These are phyloP conservation scores for Pteropus rufus DNA, from an alignment of 2,797 vertebrate species.

Conservation along the genomic window DNA sequence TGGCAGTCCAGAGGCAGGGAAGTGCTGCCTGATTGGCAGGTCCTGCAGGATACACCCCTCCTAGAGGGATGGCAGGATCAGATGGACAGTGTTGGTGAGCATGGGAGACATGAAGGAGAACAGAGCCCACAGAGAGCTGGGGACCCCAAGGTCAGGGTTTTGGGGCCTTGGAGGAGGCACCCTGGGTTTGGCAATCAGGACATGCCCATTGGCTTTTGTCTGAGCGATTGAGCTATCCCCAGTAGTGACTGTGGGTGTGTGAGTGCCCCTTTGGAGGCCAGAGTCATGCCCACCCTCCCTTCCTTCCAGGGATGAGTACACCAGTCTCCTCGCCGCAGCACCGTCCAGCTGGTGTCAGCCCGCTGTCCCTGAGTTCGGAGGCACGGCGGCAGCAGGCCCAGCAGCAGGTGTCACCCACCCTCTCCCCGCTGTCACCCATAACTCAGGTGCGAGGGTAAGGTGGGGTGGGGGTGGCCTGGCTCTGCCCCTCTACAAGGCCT, in stretches of 20 bases:
- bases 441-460: constrained; percentile 87
- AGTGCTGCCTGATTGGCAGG: neutral
- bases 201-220: neutral
- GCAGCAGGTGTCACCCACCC: constrained; percentile 91
- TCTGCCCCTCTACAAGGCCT: too few relatives aligned
- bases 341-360: constrained; percentile 85
- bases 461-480: neutral
- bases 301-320: constrained; percentile 86
- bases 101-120: neutral
- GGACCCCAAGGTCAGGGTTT: neutral
- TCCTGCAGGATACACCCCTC: accelerated
- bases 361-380: constrained; percentile 91
- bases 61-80: neutral
- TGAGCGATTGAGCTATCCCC: neutral
- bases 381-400: constrained; percentile 87
- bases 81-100: neutral
- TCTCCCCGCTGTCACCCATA: constrained; percentile 90
- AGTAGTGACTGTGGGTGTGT: neutral
- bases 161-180: neutral
- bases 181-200: neutral
- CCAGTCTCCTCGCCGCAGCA: constrained; percentile 88
- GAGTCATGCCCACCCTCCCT: neutral
- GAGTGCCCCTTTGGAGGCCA: neutral
- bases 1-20: neutral
- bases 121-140: neutral